phyloP scores from a whole-genome alignment of 2,888 invertebrate species.

The Biston betularia region DNA sequence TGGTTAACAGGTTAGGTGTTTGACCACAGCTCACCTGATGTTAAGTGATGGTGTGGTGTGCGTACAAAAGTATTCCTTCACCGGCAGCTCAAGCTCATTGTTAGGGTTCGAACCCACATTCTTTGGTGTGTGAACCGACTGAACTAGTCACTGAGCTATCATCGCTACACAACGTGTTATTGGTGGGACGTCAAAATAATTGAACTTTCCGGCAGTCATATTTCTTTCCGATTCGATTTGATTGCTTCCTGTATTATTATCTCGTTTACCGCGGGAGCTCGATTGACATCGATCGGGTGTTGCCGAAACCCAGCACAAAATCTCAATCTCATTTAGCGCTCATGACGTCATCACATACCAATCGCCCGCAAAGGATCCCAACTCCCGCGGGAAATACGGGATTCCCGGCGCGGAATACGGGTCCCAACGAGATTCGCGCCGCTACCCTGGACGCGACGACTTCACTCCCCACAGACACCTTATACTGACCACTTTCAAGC shows the following conservation, averaged over 20 bases:
- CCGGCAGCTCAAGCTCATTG: too few relatives aligned
- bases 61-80: too few relatives aligned
- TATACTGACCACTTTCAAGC: neutral
- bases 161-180: too few relatives aligned
- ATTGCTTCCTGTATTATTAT: neutral
- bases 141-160: too few relatives aligned
- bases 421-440: constrained; percentile 47
- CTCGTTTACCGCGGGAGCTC: neutral
- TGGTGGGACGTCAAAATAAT: too few relatives aligned
- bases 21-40: too few relatives aligned
- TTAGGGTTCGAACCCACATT: too few relatives aligned
- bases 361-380: constrained; percentile 65
- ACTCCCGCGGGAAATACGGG: constrained; percentile 43
- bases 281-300: neutral
- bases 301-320: neutral
- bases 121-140: too few relatives aligned
- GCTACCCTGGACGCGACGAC: constrained; percentile 7
- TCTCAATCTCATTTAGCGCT: constrained; percentile 15
- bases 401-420: constrained; percentile 45
- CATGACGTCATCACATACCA: constrained; percentile 63
- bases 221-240: neutral
- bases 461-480: neutral
- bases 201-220: neutral
- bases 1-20: too few relatives aligned
- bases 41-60: too few relatives aligned